These are phyloP conservation scores for Heterodera schachtii DNA, from an alignment of 1,140 invertebrate species.

Conservation along the genomic window DNA sequence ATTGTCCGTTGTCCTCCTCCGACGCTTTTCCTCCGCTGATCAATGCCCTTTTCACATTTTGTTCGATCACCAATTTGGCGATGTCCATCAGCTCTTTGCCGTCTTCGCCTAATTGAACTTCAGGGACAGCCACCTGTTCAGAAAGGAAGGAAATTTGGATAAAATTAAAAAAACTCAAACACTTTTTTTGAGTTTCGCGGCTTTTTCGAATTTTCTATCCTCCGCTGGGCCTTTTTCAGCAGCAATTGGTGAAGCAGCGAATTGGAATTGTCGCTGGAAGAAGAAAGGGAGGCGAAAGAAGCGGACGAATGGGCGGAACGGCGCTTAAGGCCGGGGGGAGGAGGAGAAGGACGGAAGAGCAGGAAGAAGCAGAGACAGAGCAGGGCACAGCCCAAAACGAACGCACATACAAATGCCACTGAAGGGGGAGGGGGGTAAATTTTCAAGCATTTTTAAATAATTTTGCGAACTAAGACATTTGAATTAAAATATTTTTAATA, in stretches of 20 bases:
- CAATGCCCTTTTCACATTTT: not conserved
- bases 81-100: constrained; percentile 28
- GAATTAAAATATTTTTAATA: too few species aligned
- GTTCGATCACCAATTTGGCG: constrained; percentile 25
- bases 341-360: not conserved
- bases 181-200: too few species aligned
- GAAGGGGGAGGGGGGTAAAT: not conserved
- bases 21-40: not conserved
- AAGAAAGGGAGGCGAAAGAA: not conserved
- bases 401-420: not conserved
- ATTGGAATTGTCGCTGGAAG: not conserved
- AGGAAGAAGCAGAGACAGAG: constrained; percentile 10
- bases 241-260: constrained; percentile 22
- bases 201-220: not conserved
- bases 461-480: too few species aligned
- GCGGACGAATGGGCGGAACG: not conserved
- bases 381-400: constrained; percentile 11
- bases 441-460: too few species aligned
- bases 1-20: constrained; percentile 22
- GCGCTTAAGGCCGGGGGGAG: not conserved
- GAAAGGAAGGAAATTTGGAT: too few species aligned
- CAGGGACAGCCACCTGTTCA: not conserved
- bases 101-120: not conserved
- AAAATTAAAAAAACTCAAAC: too few species aligned
- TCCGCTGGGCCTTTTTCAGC: constrained; percentile 7